These are phyloP conservation scores for Metopolophium dirhodum DNA, from an alignment of 1,140 invertebrate species.

Conservation along the genomic window DNA sequence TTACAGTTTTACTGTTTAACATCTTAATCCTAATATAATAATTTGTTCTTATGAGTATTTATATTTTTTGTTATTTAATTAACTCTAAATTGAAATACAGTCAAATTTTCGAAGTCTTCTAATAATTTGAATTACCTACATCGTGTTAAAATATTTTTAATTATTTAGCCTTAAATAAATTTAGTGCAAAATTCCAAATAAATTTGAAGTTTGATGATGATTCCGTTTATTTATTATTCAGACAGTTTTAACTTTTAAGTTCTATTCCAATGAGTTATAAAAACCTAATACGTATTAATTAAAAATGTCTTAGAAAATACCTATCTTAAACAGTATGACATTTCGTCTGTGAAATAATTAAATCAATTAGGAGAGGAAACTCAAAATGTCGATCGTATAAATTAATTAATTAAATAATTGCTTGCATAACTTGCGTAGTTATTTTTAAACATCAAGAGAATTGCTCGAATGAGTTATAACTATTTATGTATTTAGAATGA, in stretches of 20 bases:
- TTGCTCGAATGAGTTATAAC: background rate
- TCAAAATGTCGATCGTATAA: background rate
- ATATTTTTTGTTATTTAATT: background rate
- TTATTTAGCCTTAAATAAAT: background rate
- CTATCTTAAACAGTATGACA: background rate
- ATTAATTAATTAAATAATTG: background rate
- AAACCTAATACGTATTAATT: background rate
- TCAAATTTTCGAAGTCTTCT: background rate
- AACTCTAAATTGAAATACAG: background rate
- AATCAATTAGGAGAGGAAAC: background rate
- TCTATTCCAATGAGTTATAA: background rate
- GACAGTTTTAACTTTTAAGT: background rate
- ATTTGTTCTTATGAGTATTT: background rate
- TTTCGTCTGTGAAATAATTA: background rate
- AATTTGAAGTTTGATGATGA: too few relatives aligned
- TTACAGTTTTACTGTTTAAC: background rate
- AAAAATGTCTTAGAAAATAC: background rate
- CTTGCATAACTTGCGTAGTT: background rate
- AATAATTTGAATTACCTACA: background rate
- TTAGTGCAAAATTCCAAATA: too few relatives aligned
- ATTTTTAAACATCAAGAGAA: background rate
- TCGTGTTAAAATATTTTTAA: background rate
- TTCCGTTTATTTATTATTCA: background rate
- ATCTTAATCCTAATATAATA: background rate
- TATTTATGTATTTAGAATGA: slow-evolving; percentile 30